Evolutionary conservation across 92 coral and sea anemone species (phyloP).

Genomic region (Meandrina meandrites): DNA sequence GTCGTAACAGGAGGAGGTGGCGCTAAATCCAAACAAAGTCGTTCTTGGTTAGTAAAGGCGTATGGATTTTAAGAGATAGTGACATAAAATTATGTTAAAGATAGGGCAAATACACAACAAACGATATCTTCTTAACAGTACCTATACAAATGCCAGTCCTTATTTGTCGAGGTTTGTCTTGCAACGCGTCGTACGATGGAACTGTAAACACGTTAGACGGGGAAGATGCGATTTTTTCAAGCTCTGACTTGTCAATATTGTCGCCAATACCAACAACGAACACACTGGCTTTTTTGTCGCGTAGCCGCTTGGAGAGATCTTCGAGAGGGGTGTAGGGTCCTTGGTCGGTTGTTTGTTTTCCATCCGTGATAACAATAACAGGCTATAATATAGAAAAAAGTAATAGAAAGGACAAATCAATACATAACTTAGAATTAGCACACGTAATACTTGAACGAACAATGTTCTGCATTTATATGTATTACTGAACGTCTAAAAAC

Average conservation of each 20-base stretch:
- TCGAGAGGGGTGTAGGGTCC: slow-evolving; percentile 51
- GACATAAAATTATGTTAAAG: too few relatives aligned
- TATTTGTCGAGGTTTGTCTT: slow-evolving; percentile 29
- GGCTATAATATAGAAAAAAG: slow-evolving; percentile 18
- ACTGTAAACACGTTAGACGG: slow-evolving; percentile 42
- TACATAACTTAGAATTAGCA: too few relatives aligned
- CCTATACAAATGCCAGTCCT: slow-evolving; percentile 59
- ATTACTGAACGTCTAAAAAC: too few relatives aligned
- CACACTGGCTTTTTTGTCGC: slow-evolving; percentile 39
- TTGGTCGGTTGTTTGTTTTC: slow-evolving; percentile 55
- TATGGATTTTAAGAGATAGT: too few relatives aligned
- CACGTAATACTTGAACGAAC: too few relatives aligned
- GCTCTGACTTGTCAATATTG: slow-evolving; percentile 43
- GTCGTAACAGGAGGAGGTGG: neutral
- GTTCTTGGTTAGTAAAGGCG: too few relatives aligned
- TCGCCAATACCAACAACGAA: slow-evolving; percentile 65
- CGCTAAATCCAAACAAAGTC: neutral
- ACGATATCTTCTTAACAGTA: too few relatives aligned
- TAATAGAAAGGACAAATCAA: neutral
- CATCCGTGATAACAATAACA: slow-evolving; percentile 58
- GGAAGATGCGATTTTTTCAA: slow-evolving; percentile 53
- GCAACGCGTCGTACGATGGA: slow-evolving; percentile 45
- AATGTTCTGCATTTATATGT: too few relatives aligned
- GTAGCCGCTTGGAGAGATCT: slow-evolving; percentile 37
- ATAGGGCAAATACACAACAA: too few relatives aligned